Evolutionary conservation across 2,113 vertebrate species (phyloP), one percentile per base, ranked within the genome.

Genomic region (Okapia johnstoni): DNA sequence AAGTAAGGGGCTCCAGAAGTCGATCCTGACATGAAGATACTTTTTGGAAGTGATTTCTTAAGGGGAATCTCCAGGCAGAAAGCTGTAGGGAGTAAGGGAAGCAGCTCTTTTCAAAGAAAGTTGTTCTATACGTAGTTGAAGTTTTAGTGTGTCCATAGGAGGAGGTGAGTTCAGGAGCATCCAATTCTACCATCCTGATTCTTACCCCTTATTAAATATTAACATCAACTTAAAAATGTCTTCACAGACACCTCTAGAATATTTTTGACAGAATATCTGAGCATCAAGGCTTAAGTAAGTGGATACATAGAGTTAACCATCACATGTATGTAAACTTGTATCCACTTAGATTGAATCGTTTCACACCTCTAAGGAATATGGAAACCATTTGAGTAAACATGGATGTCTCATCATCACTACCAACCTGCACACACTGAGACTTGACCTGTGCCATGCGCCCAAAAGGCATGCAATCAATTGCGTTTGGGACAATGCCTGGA

Each of bases 361-460:
- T 23, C 50, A 28, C 6, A 17, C 7, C 5, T 63, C 76, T 10
- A 2, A 70, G 15, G 7, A 13, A 2, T 21, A 4, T 57, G 40
- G 40, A n/a, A 48, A 54, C 2, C 30, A 36, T 57, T 46, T 6
- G 23, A 85, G 15, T 58, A 93, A 70, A 16, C 8, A 23, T 5
- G 9, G 2, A 5, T 52, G 13, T 33, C 21, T n/a, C 8, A 2
- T 57, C 10, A 4, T 30, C 4, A n/a, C 17, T 43, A 52, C 9
- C 48, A 88, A 2, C 0, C 5, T n/a, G 26, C 9, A 25, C 2
- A 21, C 4, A 3, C 23, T 30, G 36, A 58, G 5, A 30, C 17
- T 23, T 46, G n/a, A 12, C 5, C n/a, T 70, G 1, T 50, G 36
- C 23, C 48, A 5, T 19, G 26, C 0, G 30, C 4, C 3, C 43